These are phyloP conservation scores for Bagarius yarrelli DNA, from an alignment of 2,113 vertebrate species.

Conservation along the genomic window DNA sequence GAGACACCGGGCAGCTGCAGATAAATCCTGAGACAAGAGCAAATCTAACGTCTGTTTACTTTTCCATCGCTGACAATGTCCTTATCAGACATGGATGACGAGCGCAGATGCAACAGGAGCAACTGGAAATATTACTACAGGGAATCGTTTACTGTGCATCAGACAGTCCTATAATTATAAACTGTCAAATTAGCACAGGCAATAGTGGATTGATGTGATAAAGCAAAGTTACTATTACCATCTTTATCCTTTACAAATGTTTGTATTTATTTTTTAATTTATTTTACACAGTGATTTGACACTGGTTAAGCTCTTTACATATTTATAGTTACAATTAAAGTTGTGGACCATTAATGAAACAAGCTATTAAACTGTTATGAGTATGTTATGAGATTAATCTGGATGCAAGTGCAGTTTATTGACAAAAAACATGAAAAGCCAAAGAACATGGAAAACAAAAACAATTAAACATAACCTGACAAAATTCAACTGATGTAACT, in stretches of 20 bases:
- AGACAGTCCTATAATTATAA: too few species aligned
- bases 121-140: background rate
- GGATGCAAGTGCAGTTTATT: too few species aligned
- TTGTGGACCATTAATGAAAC: too few species aligned
- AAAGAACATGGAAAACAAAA: too few species aligned
- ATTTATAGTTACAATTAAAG: too few species aligned
- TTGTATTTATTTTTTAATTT: background rate
- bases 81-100: background rate
- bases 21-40: background rate
- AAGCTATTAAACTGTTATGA: too few species aligned
- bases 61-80: background rate
- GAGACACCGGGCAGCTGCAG: background rate
- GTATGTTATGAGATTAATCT: too few species aligned
- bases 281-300: background rate
- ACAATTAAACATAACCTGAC: too few species aligned
- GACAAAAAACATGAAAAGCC: too few species aligned
- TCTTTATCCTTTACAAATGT: background rate
- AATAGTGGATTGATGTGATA: background rate
- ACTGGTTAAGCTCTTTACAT: background rate
- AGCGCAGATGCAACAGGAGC: background rate
- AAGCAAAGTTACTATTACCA: background rate
- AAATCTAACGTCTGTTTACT: constrained; percentile 7
- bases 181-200: too few species aligned
- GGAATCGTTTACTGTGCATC: background rate
- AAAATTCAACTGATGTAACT: too few species aligned